Evolutionary conservation across 2,888 invertebrate genomes (phyloP).

Genomic region (Alviniconcha strummeri): DNA sequence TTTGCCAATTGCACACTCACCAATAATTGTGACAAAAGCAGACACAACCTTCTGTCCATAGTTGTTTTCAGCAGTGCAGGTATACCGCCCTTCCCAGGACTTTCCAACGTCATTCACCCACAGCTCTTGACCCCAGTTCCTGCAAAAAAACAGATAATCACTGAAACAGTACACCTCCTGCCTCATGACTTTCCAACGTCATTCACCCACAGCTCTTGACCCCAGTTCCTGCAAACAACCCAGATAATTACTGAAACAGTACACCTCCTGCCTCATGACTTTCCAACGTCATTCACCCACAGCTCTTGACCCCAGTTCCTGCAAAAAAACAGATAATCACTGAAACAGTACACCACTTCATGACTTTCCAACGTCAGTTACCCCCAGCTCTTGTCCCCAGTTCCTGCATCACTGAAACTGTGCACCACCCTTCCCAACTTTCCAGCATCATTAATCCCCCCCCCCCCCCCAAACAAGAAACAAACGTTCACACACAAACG

Average conservation of each 20-base stretch:
- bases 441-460: no score
- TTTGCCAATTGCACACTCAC: constrained; percentile 44
- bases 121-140: constrained; percentile 62
- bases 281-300: constrained; percentile 59
- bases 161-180: no score
- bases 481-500: no score
- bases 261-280: constrained; percentile 38
- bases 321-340: background rate
- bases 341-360: no score
- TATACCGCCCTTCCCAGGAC: constrained; percentile 63
- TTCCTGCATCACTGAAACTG: no score
- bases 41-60: constrained; percentile 57
- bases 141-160: constrained; percentile 30
- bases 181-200: constrained; percentile 44
- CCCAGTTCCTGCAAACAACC: constrained; percentile 48
- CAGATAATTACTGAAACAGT: no score
- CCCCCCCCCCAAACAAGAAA: no score
- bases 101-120: constrained; percentile 61
- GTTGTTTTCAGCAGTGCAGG: constrained; percentile 59
- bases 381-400: no score
- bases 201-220: constrained; percentile 63
- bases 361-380: no score
- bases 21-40: constrained; percentile 58
- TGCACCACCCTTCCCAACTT: no score
- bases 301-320: constrained; percentile 64